Evolutionary conservation across 2,797 vertebrate species (phyloP), one percentile per base, ranked within the genome.

Genomic region (Liasis olivaceus): DNA sequence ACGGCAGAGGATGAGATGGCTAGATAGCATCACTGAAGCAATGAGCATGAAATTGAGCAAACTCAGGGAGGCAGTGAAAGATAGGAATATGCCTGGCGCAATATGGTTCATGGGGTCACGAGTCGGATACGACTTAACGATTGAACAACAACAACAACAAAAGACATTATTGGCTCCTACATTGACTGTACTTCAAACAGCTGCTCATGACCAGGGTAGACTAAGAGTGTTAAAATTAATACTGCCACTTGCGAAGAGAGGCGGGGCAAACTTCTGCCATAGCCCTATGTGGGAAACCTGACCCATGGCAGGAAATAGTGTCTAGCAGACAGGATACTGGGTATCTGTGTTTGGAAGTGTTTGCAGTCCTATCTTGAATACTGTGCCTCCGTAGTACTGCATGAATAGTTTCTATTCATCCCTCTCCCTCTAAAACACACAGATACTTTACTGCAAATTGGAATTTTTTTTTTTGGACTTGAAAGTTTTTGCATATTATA

Each of bases 171-270:
- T 93, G 92, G 12, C 69, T 77, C 8, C 14, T 66, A 66, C 64
- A 72, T 20, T 94, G 95, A 93, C 93, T 86, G 4, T 95, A 96
- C 95, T 96, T 95, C 95, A 96, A 2, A 92, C 94, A 96, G 36
- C 22, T 59, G 7, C 8, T 89, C 24, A 51, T 95, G 94, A 93
- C 92, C 94, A 85, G 93, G 95, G 95, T 97, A 94, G 95, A 94
- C 3, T 13, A 42, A 15, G 56, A 42, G 59, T 47, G 20, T 36
- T 60, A 60, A 94, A 92, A 8, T 0, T 85, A 91, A 93, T 94
- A 94, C 90, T 22, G n/a, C 95, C 87, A 94, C 77, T 6, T 60
- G 54, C 92, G 91, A 93, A 15, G 62, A 90, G 91, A 88, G 47
- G 81, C 93, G 92, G 84, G 90, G 94, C 85, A 92, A 93, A 90